phyloP scores from a whole-genome alignment of 2,113 vertebrate genomes.

The Conger conger region DNA sequence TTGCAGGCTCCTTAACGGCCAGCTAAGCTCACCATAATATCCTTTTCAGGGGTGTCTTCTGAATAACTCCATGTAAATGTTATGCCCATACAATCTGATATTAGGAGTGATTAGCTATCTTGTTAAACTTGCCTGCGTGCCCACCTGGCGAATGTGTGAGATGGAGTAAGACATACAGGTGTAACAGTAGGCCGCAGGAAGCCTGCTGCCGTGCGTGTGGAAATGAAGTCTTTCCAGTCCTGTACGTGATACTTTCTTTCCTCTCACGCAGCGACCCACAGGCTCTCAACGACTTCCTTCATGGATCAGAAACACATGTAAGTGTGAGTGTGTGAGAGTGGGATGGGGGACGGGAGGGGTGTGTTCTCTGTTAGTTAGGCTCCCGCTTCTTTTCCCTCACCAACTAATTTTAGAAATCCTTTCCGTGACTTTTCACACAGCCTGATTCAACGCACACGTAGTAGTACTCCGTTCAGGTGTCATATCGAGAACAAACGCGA shows the following conservation, averaged over 20 bases:
- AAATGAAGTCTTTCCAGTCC: not conserved
- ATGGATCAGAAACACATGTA: constrained; percentile 80
- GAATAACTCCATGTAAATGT: not conserved
- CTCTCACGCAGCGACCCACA: constrained; percentile 69
- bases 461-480: not conserved
- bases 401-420: constrained; percentile 2
- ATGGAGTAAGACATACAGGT: not conserved
- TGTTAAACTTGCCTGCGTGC: not conserved
- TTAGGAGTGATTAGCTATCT: not conserved
- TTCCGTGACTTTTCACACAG: not conserved
- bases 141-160: not conserved
- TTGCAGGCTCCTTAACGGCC: not conserved
- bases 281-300: constrained; percentile 79
- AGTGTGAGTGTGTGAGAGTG: constrained; percentile 38
- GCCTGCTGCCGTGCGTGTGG: not conserved
- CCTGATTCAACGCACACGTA: not conserved
- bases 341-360: not conserved
- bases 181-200: not conserved
- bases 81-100: not conserved
- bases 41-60: not conserved
- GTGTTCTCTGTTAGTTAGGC: not conserved
- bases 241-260: not conserved
- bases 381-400: not conserved
- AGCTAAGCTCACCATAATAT: too few species aligned
- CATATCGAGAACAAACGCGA: not conserved